Percentiles rank a stretch among this genome's conserved stretches.
Evolutionary conservation across 2,888 invertebrate species (phyloP).

Genomic region (Heliconius ismenius): DNA sequence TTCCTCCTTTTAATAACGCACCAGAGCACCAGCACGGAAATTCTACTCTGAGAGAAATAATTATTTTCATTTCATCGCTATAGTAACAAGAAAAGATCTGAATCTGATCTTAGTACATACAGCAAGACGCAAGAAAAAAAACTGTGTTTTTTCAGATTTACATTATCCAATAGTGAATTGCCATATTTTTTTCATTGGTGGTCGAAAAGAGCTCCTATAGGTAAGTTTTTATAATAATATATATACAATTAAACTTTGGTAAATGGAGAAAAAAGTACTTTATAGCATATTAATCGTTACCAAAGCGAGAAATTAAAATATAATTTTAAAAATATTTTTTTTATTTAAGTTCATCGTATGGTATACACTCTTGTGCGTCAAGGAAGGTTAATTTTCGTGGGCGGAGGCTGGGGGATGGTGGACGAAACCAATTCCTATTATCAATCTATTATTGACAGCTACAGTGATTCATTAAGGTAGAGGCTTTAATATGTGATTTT

Average conservation of each 20-base stretch:
- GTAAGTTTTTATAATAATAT: constrained; percentile 44
- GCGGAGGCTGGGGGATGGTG: constrained; percentile 90
- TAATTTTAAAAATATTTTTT: background rate
- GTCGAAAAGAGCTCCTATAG: constrained; percentile 60
- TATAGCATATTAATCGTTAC: too few relatives aligned
- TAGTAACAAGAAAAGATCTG: too few relatives aligned
- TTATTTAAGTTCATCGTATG: constrained; percentile 63
- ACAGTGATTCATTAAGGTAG: constrained; percentile 85
- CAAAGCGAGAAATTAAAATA: too few relatives aligned
- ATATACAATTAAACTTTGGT: too few relatives aligned
- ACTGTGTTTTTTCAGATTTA: constrained; percentile 56
- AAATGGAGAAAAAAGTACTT: too few relatives aligned
- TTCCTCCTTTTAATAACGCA: too few relatives aligned
- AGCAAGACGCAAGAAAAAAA: background rate
- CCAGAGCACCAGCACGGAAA: too few relatives aligned
- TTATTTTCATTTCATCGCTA: too few relatives aligned
- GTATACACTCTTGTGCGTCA: constrained; percentile 86
- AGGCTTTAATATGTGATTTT: too few relatives aligned
- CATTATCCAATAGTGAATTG: constrained; percentile 54
- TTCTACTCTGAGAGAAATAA: too few relatives aligned
- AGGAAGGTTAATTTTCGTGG: constrained; percentile 87
- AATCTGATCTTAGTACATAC: too few relatives aligned
- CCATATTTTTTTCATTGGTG: constrained; percentile 70
- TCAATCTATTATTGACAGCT: constrained; percentile 86
- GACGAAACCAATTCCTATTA: constrained; percentile 87